Percentiles rank a stretch among this genome's conserved stretches.
phyloP scores from a whole-genome alignment of 1,140 invertebrate species.

The Globodera rostochiensis region DNA sequence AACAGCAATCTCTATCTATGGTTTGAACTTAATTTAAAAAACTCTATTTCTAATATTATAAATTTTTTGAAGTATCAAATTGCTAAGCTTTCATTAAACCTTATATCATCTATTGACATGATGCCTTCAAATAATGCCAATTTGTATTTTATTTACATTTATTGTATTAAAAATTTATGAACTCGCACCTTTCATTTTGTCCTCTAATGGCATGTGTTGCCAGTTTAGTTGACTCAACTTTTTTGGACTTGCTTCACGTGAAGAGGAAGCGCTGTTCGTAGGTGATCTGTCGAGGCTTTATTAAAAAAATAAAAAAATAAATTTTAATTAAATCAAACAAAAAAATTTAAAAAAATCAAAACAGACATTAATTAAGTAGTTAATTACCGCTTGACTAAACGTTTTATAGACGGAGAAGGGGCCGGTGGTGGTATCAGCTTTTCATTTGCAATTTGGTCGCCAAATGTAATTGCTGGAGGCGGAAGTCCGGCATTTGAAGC shows the following conservation, averaged over 20 bases:
- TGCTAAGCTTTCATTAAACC: too few relatives aligned
- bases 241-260: background rate
- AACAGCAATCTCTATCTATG: too few relatives aligned
- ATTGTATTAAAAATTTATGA: background rate
- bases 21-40: too few relatives aligned
- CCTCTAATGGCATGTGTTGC: background rate
- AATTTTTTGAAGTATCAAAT: too few relatives aligned
- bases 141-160: background rate
- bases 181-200: background rate
- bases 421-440: conserved; percentile 2
- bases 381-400: background rate
- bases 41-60: too few relatives aligned
- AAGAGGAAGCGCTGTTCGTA: background rate
- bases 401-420: background rate
- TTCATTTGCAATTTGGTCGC: background rate
- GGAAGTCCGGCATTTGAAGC: background rate
- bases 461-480: background rate
- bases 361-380: background rate
- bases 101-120: too few relatives aligned
- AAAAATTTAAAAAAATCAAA: too few relatives aligned
- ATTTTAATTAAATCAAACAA: background rate
- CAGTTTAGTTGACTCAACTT: background rate
- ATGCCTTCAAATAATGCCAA: background rate
- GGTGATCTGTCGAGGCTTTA: background rate
- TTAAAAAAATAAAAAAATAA: background rate